Percentiles rank a stretch among this genome's conserved stretches.
Conservation (phyloP, 2,888 invertebrate species). For the Polietes domitor region DNA sequence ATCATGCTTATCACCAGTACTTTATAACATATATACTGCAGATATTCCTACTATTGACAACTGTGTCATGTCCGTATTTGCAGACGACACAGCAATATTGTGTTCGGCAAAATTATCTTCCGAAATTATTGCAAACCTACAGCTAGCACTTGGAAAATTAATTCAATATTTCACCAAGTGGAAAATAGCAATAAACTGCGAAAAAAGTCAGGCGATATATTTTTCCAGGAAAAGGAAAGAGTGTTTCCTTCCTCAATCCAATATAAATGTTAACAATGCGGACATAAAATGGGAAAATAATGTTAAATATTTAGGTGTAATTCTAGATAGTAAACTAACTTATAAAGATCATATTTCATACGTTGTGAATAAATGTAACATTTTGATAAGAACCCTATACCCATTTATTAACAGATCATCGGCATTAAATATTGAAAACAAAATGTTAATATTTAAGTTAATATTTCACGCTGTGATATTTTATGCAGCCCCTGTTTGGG, state of each 20-base stretch:
- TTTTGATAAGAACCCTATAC: too few species aligned
- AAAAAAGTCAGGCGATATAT: not conserved
- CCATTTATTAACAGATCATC: too few species aligned
- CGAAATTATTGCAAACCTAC: not conserved
- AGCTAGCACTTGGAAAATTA: not conserved
- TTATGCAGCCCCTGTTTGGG: too few species aligned
- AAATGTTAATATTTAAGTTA: too few species aligned
- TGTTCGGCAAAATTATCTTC: not conserved
- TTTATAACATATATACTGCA: not conserved
- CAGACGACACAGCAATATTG: constrained; percentile 4
- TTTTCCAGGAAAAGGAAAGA: not conserved
- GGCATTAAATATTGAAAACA: too few species aligned
- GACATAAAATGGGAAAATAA: constrained; percentile 8
- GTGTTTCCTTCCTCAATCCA: not conserved
- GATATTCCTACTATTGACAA: constrained; percentile 7
- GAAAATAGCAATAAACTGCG: not conserved
- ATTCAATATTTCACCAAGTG: not conserved
- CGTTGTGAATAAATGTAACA: too few species aligned
- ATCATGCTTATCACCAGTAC: not conserved
- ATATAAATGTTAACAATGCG: too few species aligned
- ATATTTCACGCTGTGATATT: too few species aligned
- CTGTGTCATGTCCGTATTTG: not conserved
- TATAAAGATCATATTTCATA: too few species aligned
- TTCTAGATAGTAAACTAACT: too few species aligned
- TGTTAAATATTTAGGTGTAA: constrained; percentile 5